Evolutionary conservation across 2,113 vertebrate species (phyloP).

Genomic region (Azemiops feae): DNA sequence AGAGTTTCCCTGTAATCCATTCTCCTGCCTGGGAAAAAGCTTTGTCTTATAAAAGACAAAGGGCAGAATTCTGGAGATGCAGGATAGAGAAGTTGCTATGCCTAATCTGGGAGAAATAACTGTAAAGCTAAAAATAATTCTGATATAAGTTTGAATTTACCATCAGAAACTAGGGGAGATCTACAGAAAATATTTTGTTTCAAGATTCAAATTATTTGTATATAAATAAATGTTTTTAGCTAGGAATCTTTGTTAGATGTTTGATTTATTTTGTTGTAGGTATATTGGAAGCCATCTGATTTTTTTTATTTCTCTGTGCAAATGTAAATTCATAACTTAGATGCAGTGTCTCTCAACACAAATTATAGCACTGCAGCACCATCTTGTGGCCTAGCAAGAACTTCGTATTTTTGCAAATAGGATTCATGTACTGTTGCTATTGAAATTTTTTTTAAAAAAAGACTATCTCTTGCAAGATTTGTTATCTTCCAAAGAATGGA

Average conservation of each 20-base stretch:
- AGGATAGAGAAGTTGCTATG: background rate
- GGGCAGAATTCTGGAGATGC: background rate
- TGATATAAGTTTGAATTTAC: background rate
- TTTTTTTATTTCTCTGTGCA: background rate
- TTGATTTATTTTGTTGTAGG: background rate
- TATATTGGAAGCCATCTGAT: background rate
- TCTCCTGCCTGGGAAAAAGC: background rate
- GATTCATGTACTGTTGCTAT: background rate
- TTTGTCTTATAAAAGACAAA: background rate
- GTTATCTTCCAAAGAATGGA: background rate
- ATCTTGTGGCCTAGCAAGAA: background rate
- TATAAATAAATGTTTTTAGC: background rate
- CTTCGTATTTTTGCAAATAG: background rate
- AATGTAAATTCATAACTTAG: background rate
- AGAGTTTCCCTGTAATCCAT: background rate
- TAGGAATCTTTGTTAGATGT: background rate
- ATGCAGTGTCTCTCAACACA: background rate
- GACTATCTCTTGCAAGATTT: background rate
- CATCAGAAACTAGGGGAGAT: background rate
- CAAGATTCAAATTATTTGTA: background rate
- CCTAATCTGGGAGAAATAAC: background rate
- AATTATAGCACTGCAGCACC: background rate
- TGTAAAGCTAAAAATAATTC: background rate
- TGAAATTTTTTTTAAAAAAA: background rate
- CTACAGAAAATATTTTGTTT: background rate